Evolutionary conservation across 2,888 invertebrate genomes (phyloP), one percentile per base, ranked within the genome.

Genomic region (Pachymerium ferrugineum): DNA sequence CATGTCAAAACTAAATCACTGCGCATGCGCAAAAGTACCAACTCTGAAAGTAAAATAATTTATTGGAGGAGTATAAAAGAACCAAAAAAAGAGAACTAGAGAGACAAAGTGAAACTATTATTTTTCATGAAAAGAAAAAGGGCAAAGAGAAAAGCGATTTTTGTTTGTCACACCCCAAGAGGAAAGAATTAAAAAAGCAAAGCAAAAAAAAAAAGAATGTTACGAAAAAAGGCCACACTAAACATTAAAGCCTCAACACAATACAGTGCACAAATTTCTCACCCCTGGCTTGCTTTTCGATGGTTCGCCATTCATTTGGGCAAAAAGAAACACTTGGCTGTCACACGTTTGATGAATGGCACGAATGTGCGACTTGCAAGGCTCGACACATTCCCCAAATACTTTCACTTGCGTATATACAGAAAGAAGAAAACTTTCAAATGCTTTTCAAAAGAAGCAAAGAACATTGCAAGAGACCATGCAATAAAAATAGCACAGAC

Each of bases 1-100:
- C 62, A 62, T 62, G 62, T 62, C 62, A 62, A 62, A 62, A 62
- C 62, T 62, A 62, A 62, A 62, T 62, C 62, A 62, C 62, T 62
- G 62, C 62, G 28, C 62, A 62, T 62, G 62, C 62, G 62, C 62
- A 62, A 62, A 38, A 62, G 22, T 54, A 1, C 54, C 22, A 54
- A 54, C 62, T 62, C 62, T 62, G 62, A n/a, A 62, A 62, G 62
- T 62, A 28, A 62, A 62, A 62, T 62, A 62, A 62, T 62, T 62
- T 62, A 62, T 62, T 62, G 62, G 28, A 62, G 25, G 28, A 62
- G 62, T 62, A 28, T 62, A 62, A 62, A 62, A 62, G 62, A 62
- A 25, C 62, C 25, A 10, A 62, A 28, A 28, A 28, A 2, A 10
- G 25, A 12, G n/a, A 62, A 62, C 8, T 28, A 62, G 25, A 25